Conservation (phyloP, 2,113 vertebrate species). For the Asarcornis scutulata region DNA sequence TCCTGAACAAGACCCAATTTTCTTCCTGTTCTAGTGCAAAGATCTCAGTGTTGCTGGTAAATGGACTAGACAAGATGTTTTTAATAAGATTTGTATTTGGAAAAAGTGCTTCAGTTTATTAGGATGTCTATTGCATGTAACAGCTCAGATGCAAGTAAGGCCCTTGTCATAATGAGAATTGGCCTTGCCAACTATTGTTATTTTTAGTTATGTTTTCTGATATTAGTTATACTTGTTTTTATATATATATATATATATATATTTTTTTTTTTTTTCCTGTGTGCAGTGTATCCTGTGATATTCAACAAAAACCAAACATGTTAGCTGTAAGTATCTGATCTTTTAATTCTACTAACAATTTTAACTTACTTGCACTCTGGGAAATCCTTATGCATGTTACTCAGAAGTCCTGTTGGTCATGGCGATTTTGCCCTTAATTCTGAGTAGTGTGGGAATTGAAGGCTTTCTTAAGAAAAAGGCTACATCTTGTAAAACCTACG, state of each 20-base stretch:
- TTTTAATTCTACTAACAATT: background rate
- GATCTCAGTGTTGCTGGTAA: background rate
- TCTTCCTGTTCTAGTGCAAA: background rate
- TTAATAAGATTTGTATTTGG: background rate
- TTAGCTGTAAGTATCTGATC: background rate
- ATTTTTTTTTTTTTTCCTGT: background rate
- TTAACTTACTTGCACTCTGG: background rate
- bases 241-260: background rate
- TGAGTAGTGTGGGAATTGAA: background rate
- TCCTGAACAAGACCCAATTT: background rate
- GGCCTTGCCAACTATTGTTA: background rate
- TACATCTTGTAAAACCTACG: background rate
- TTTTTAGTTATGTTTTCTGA: background rate
- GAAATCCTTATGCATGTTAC: background rate
- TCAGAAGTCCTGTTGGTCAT: background rate
- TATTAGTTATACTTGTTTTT: background rate
- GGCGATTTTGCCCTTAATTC: background rate
- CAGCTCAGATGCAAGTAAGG: background rate
- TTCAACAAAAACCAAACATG: background rate
- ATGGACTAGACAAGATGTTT: background rate
- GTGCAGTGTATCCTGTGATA: background rate
- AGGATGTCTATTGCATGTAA: background rate
- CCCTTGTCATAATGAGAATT: background rate
- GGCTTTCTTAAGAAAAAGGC: background rate
- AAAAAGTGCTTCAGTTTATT: background rate